A percentile compares a stretch with the other conserved stretches of the same genome.
phyloP scores from a whole-genome alignment of 2,888 invertebrate species.

The Drosophila anceps region DNA sequence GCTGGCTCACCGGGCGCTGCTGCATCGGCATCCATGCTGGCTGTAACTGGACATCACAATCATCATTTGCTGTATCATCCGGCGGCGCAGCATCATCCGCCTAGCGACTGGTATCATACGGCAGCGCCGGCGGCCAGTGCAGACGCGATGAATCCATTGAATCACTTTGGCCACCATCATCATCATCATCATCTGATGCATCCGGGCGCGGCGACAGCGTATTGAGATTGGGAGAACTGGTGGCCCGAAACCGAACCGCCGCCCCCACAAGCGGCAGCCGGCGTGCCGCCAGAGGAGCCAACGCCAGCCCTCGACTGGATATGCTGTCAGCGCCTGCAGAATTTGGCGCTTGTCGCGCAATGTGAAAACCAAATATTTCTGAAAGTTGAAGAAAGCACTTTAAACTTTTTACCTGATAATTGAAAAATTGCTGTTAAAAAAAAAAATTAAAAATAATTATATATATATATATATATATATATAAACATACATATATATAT shows the following conservation, averaged over 20 bases:
- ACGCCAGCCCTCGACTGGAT: constrained; percentile 67
- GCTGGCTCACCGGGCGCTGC: constrained; percentile 73
- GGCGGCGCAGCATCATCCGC: constrained; percentile 84
- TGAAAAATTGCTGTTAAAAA: constrained; percentile 78
- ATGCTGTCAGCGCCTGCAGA: constrained; percentile 72
- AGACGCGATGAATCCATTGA: constrained; percentile 85
- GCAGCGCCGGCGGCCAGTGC: constrained; percentile 84
- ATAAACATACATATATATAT: not conserved
- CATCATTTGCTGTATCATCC: constrained; percentile 85
- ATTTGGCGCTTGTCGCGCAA: constrained; percentile 74
- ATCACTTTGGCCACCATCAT: constrained; percentile 87
- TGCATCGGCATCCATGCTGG: constrained; percentile 81
- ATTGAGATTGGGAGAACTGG: constrained; percentile 87
- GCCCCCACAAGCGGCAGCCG: constrained; percentile 18
- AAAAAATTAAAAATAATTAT: constrained; percentile 26
- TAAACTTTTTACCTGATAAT: constrained; percentile 81
- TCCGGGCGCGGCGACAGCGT: constrained; percentile 91
- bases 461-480: not conserved
- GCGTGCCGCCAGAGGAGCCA: constrained; percentile 50
- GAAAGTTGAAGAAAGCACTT: constrained; percentile 76
- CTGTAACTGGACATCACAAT: constrained; percentile 82
- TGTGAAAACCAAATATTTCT: constrained; percentile 81
- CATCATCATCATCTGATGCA: constrained; percentile 89
- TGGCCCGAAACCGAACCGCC: constrained; percentile 67
- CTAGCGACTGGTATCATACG: constrained; percentile 85